Conservation (phyloP, 2,888 invertebrate species). For the Drosophila hamatofila region DNA sequence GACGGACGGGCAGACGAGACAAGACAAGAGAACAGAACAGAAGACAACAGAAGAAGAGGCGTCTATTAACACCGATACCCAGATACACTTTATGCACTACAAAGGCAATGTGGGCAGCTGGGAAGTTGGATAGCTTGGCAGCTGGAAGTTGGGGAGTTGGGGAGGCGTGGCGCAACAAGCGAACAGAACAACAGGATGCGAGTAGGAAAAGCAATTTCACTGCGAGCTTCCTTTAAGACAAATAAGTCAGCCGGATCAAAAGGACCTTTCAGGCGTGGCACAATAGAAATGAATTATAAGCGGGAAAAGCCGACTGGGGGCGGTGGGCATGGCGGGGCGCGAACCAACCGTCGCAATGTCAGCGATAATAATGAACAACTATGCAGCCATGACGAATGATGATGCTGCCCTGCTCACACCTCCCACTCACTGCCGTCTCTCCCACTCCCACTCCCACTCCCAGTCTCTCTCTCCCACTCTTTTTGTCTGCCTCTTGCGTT, state of each 20-base stretch:
- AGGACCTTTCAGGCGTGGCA: slow-evolving; percentile 77
- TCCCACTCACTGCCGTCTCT: background rate
- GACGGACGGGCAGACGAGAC: slow-evolving; percentile 29
- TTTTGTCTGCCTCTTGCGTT: background rate
- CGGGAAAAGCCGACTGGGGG: slow-evolving; percentile 5
- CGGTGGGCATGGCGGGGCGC: background rate
- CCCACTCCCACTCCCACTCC: background rate
- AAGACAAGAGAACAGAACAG: background rate
- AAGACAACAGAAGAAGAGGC: slow-evolving; percentile 39
- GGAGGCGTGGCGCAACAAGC: slow-evolving; percentile 53
- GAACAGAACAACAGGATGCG: slow-evolving; percentile 69
- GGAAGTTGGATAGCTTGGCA: slow-evolving; percentile 50
- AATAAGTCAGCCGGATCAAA: slow-evolving; percentile 84
- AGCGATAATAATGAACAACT: slow-evolving; percentile 80
- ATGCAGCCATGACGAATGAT: slow-evolving; percentile 76
- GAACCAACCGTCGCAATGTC: slow-evolving; percentile 56
- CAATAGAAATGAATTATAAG: slow-evolving; percentile 68
- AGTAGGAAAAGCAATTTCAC: slow-evolving; percentile 83
- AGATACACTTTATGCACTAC: slow-evolving; percentile 56
- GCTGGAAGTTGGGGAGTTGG: slow-evolving; percentile 50
- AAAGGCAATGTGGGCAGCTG: slow-evolving; percentile 57
- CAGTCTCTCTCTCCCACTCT: background rate
- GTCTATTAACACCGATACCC: slow-evolving; percentile 79
- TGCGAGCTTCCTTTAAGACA: slow-evolving; percentile 83
- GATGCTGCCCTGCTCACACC: slow-evolving; percentile 19